Evolutionary conservation across 2,888 invertebrate species (phyloP).

Genomic region (Microctonus brassicae): DNA sequence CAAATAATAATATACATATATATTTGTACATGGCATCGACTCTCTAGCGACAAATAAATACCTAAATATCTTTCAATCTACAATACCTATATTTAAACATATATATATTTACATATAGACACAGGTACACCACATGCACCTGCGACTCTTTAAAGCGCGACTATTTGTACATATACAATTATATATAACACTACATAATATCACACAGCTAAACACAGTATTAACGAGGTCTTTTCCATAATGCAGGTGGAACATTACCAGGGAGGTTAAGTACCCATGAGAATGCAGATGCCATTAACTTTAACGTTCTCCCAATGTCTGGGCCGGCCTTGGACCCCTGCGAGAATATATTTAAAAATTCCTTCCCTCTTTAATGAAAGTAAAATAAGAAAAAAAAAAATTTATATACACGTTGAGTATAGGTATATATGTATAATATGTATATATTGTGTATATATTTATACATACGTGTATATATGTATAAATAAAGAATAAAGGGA

Average conservation of each 20-base stretch:
- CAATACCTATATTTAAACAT: background rate
- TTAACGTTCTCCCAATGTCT: conserved; percentile 51
- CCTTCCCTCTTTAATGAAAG: conserved; percentile 16
- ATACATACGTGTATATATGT: conserved; percentile 24
- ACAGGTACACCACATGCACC: background rate
- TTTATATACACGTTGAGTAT: background rate
- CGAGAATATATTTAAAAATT: conserved; percentile 52
- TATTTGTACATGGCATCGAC: too few species aligned
- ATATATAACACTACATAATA: background rate
- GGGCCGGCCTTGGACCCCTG: conserved; percentile 13
- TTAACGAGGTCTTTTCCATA: conserved; percentile 62
- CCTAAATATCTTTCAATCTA: too few species aligned
- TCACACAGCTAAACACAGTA: conserved; percentile 50
- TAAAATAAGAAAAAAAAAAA: background rate
- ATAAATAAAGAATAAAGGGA: too few species aligned
- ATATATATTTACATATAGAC: background rate
- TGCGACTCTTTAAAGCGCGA: background rate
- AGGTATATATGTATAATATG: background rate
- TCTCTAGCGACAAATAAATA: background rate
- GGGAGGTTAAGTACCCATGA: conserved; percentile 48
- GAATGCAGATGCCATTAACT: conserved; percentile 49
- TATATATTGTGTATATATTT: background rate
- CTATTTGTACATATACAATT: too few species aligned
- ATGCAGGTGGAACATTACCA: conserved; percentile 62
- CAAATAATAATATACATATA: background rate